phyloP scores from a whole-genome alignment of 2,797 vertebrate genomes.

The Mormyrus proboscirostris region DNA sequence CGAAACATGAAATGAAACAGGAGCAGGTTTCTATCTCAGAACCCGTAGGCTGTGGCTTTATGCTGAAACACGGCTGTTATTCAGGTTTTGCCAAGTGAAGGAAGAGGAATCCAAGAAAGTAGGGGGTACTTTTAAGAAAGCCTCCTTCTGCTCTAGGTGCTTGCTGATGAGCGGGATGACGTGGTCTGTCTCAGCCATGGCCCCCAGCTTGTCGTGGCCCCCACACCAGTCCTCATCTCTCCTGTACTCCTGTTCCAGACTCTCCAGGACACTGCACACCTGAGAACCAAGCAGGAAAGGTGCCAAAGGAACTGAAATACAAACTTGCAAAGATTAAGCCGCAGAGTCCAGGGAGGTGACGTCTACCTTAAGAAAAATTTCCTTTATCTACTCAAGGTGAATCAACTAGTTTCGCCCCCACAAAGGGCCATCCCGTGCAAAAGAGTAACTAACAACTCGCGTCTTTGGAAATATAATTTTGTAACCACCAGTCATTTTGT shows the following conservation, averaged over 20 bases:
- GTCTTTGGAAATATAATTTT: not conserved
- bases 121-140: conserved; percentile 85
- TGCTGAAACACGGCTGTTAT: not conserved
- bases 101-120: not conserved
- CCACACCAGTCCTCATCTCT: conserved; percentile 96
- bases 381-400: not conserved
- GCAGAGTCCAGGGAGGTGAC: not conserved
- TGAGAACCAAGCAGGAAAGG: conserved; percentile 38
- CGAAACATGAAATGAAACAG: not conserved
- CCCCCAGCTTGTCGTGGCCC: conserved; percentile 84
- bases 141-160: conserved; percentile 97
- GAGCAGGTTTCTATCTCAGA: not conserved
- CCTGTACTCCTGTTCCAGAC: conserved; percentile 91
- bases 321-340: not conserved
- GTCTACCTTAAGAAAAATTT: not conserved
- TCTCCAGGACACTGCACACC: conserved; percentile 95
- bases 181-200: conserved; percentile 77
- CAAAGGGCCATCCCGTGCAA: not conserved
- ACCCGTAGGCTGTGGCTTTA: not conserved
- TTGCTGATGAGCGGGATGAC: conserved; percentile 94
- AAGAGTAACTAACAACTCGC: not conserved
- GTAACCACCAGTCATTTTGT: not conserved
- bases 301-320: not conserved
- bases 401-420: not conserved
- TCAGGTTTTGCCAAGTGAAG: not conserved